These are phyloP conservation scores for Lutra lutra DNA, from an alignment of 2,797 vertebrate genomes.

Conservation along the genomic window DNA sequence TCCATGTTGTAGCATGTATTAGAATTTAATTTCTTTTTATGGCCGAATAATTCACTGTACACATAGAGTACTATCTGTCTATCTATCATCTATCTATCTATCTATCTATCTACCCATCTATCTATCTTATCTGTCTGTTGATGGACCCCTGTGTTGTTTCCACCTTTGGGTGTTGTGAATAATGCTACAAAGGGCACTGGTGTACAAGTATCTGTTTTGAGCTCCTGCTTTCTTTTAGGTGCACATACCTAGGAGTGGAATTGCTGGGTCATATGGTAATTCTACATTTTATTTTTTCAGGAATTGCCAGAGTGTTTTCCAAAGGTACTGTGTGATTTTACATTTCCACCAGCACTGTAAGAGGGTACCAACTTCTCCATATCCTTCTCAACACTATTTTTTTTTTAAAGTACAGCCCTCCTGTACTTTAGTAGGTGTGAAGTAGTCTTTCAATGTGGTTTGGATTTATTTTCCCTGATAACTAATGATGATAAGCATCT, in stretches of 20 bases:
- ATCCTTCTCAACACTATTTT: neutral
- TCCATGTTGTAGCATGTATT: neutral
- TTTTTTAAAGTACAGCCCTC: neutral
- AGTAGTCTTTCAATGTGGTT: neutral
- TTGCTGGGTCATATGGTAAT: neutral
- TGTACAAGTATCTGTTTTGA: neutral
- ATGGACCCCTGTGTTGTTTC: neutral
- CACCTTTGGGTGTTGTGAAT: neutral
- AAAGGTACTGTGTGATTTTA: neutral
- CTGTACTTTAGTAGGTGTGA: neutral
- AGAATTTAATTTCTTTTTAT: neutral
- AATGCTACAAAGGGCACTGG: neutral
- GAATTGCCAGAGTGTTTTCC: neutral
- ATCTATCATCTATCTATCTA: neutral
- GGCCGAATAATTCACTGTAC: neutral
- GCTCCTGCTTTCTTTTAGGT: neutral
- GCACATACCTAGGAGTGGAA: neutral
- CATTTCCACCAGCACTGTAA: neutral
- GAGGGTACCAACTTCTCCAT: neutral
- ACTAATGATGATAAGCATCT: neutral
- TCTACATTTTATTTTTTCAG: neutral
- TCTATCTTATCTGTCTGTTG: neutral
- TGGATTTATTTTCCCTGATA: neutral
- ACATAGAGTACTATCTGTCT: neutral
- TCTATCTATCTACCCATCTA: neutral